Percentiles rank a stretch among this genome's conserved stretches.
Evolutionary conservation across 1,140 invertebrate genomes (phyloP).

Genomic region (Mya arenaria): DNA sequence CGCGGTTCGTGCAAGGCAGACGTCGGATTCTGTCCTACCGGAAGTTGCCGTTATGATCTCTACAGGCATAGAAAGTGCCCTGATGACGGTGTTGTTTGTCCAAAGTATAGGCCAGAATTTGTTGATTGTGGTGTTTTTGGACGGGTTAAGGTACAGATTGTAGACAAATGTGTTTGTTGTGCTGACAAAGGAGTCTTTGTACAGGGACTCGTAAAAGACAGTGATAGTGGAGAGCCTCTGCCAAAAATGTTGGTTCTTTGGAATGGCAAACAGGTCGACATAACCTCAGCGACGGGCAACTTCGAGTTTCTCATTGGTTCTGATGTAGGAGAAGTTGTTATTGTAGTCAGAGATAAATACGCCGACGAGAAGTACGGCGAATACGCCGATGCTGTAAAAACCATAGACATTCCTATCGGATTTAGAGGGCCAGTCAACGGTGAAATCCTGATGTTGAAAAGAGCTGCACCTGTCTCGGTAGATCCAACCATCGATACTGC

Average conservation of each 20-base stretch:
- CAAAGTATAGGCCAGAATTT: not conserved
- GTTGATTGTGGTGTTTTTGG: conserved; percentile 3
- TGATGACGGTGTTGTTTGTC: conserved; percentile 31
- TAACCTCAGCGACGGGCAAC: not conserved
- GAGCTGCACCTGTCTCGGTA: not conserved
- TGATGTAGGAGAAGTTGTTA: not conserved
- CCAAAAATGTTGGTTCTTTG: not conserved
- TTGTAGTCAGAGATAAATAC: too few relatives aligned
- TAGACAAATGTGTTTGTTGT: conserved; percentile 17
- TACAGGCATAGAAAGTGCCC: not conserved
- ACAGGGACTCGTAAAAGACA: not conserved
- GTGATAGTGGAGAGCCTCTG: not conserved
- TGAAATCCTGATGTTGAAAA: not conserved
- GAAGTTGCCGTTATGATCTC: conserved; percentile 1
- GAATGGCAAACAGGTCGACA: not conserved
- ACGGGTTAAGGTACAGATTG: not conserved
- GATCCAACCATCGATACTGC: not conserved
- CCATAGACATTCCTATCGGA: conserved; percentile 19
- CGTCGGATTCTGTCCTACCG: conserved; percentile 32
- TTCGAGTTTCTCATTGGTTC: not conserved
- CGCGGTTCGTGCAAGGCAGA: not conserved
- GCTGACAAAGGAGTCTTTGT: conserved; percentile 19
- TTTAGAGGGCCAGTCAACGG: conserved; percentile 6
- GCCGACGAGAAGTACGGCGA: not conserved
- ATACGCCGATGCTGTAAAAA: conserved; percentile 30